These are phyloP conservation scores for Penaeus chinensis DNA, from an alignment of 1,140 invertebrate species.

Conservation along the genomic window DNA sequence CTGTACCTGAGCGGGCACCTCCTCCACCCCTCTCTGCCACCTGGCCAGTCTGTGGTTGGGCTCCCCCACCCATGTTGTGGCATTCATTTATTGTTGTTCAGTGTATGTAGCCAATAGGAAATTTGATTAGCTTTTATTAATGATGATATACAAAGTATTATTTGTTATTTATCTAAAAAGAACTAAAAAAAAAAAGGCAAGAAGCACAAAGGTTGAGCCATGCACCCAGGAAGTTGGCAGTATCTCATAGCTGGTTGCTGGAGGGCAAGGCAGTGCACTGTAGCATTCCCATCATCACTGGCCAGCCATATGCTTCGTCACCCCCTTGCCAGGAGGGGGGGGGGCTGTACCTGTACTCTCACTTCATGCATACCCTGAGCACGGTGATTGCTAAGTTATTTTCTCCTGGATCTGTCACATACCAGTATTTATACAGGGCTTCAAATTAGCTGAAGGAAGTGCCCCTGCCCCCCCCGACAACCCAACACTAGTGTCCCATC, in stretches of 20 bases:
- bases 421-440: conserved; percentile 56
- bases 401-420: conserved; percentile 7
- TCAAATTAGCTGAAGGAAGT: conserved; percentile 45
- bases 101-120: conserved; percentile 63
- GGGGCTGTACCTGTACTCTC: conserved; percentile 19
- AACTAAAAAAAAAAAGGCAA: conserved; percentile 61
- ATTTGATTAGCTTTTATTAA: conserved; percentile 63
- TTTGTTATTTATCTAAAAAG: conserved; percentile 64
- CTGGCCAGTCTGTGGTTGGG: conserved; percentile 59
- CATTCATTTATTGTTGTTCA: conserved; percentile 63
- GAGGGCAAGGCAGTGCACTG: conserved; percentile 58
- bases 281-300: conserved; percentile 53
- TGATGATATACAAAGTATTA: conserved; percentile 64
- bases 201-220: conserved; percentile 64
- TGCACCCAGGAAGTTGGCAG: conserved; percentile 64
- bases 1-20: conserved; percentile 59
- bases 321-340: conserved; percentile 38
- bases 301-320: conserved; percentile 30
- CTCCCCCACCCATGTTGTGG: conserved; percentile 55
- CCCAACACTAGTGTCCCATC: conserved; percentile 60
- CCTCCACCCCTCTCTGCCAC: conserved; percentile 61
- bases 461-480: conserved; percentile 54
- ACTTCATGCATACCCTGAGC: conserved; percentile 1
- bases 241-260: conserved; percentile 58
- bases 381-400: not conserved